A percentile compares a stretch with the other conserved stretches of the same genome.
These are phyloP conservation scores for Olivierus martensii DNA, from an alignment of 1,140 invertebrate genomes.

Conservation along the genomic window DNA sequence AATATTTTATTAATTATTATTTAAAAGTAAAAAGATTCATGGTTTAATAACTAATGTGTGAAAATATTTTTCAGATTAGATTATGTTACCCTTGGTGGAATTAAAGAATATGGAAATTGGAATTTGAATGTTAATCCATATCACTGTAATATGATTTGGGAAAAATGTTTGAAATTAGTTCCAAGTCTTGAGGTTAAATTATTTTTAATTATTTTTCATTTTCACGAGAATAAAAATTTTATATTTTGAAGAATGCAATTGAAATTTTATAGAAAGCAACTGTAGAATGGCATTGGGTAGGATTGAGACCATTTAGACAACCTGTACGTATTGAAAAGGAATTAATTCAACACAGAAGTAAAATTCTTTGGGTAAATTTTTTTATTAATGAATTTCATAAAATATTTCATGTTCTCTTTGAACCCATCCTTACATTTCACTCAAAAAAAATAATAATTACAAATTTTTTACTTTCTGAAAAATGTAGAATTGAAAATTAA, in stretches of 20 bases:
- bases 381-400: too few species aligned
- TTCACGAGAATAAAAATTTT: too few species aligned
- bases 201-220: too few species aligned
- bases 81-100: conserved; percentile 64
- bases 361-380: too few species aligned
- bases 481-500: too few species aligned
- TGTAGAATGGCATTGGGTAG: conserved; percentile 48
- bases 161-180: conserved; percentile 51
- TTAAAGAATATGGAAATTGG: conserved; percentile 62
- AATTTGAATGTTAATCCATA: conserved; percentile 49
- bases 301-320: conserved; percentile 60
- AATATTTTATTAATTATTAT: not conserved
- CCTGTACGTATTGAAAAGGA: conserved; percentile 53
- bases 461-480: too few species aligned
- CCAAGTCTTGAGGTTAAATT: conserved; percentile 43
- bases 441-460: too few species aligned
- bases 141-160: conserved; percentile 55
- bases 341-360: not conserved
- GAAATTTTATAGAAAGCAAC: conserved; percentile 26
- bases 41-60: too few species aligned
- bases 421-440: too few species aligned
- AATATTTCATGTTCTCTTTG: too few species aligned
- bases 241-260: too few species aligned
- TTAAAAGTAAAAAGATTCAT: not conserved
- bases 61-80: conserved; percentile 34